Evolutionary conservation across 2,888 invertebrate species (phyloP).

Genomic region (Sminthurinus aureus): DNA sequence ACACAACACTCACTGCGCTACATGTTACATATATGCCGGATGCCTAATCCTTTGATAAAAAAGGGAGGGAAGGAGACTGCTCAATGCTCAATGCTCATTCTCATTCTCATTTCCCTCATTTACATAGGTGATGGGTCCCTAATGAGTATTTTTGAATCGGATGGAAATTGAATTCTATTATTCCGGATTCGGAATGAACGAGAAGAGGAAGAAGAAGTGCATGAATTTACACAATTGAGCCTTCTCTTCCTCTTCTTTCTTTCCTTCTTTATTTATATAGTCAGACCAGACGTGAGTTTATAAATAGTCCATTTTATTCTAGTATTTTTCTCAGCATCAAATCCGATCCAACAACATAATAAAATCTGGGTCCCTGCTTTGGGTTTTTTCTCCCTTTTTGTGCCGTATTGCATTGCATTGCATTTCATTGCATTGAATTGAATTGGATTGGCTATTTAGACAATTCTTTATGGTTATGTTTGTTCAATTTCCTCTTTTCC

Average conservation of each 20-base stretch:
- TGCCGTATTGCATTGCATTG: neutral
- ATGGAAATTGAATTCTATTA: constrained; percentile 33
- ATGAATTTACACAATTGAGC: constrained; percentile 16
- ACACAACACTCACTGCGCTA: too few relatives aligned
- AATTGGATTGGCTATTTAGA: constrained; percentile 24
- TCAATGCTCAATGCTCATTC: too few relatives aligned
- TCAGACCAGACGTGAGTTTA: neutral
- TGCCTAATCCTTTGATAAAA: too few relatives aligned
- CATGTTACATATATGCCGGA: too few relatives aligned
- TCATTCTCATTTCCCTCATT: too few relatives aligned
- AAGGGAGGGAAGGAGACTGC: too few relatives aligned
- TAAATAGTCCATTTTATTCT: neutral
- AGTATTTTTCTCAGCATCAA: too few relatives aligned
- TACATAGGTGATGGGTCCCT: constrained; percentile 16
- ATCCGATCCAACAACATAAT: too few relatives aligned
- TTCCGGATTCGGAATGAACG: neutral
- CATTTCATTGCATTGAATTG: too few relatives aligned
- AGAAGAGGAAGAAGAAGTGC: neutral
- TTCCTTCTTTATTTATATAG: constrained; percentile 1
- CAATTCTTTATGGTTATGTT: constrained; percentile 35
- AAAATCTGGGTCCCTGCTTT: too few relatives aligned
- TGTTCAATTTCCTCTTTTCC: neutral
- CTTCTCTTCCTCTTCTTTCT: neutral
- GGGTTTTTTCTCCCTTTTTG: neutral
- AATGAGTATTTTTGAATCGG: constrained; percentile 29